Base-by-base conservation (phyloP, 2,113 vertebrate genomes). In the Aphyosemion australe region DNA sequence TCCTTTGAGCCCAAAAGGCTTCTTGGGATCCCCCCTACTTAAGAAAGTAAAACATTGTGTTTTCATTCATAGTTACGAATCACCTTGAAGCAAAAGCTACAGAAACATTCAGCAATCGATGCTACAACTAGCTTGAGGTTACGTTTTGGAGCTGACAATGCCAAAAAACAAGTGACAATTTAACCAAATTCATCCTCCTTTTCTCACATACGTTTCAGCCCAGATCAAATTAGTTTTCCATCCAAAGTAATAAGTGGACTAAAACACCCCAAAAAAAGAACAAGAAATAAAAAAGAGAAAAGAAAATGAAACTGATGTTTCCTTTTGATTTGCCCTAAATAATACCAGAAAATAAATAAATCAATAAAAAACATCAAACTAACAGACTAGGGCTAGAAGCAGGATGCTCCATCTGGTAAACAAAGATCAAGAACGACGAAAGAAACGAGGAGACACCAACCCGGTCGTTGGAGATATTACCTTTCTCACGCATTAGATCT, bases 401-500 rank as follows among this genome's bases (percentile, higher is more conserved):
- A 81, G 51, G 31, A 63, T 67, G 54, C 68, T 77, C 78, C 62
- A 74, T 72, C 72, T 85, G 52, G 14, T 84, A 72, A 79, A 62
- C 26, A 50, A 68, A 74, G 65, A 56, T 64, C 54, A 77, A 79
- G 51, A 75, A 70, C 43, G 58, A 72, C 54, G 65, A 69, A 65
- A 50, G 1, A 76, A 39, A 62, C 51, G 34, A 18, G 55, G 26
- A 43, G 19, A 80, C 32, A 63, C 49, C 58, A 71, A 67, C 68
- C 80, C 75, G 45, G 62, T 66, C 59, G 47, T 32, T 31, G 62
- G 58, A 64, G 70, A 83, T 42, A 78, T 90, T 99, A 99, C 97
- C 97, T 99, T 97, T 98, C 83, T 99, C 97, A 87, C 97, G 94
- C 97, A 99, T 99, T 54, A 99, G 94, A 91, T 99, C 97, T 97